Evolutionary conservation across 2,797 vertebrate species (phyloP).

Genomic region (Bovichtus variegatus): DNA sequence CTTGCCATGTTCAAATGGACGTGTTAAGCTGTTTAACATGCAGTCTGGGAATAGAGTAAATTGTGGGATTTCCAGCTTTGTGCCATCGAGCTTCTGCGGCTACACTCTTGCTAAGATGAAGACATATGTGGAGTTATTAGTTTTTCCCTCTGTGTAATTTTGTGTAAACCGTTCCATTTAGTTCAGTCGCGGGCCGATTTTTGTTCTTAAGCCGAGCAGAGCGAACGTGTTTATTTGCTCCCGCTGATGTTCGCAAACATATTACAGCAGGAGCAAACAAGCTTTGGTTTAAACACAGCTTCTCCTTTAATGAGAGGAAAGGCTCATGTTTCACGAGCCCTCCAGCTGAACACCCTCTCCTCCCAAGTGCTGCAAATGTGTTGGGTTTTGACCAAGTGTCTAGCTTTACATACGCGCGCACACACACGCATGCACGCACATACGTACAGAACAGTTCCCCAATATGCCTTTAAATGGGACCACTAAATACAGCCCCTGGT

Average conservation of each 20-base stretch:
- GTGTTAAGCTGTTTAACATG: constrained; percentile 78
- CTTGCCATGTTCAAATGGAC: constrained; percentile 75
- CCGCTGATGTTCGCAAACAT: constrained; percentile 80
- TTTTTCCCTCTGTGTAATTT: constrained; percentile 74
- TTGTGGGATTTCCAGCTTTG: constrained; percentile 72
- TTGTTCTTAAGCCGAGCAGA: constrained; percentile 70
- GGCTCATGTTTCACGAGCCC: constrained; percentile 82
- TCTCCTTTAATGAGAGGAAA: constrained; percentile 82
- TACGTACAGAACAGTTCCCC: constrained; percentile 66
- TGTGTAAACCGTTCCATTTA: constrained; percentile 77
- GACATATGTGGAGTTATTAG: constrained; percentile 75
- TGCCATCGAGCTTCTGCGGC: constrained; percentile 62
- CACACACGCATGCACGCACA: constrained; percentile 32
- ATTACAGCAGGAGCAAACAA: constrained; percentile 82
- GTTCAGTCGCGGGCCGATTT: constrained; percentile 71
- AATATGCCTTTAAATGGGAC: constrained; percentile 83
- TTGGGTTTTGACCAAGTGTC: constrained; percentile 73
- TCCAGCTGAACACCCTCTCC: constrained; percentile 71
- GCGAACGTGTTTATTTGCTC: constrained; percentile 78
- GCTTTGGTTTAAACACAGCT: constrained; percentile 81
- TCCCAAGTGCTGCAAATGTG: constrained; percentile 76
- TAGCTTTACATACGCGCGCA: constrained; percentile 47
- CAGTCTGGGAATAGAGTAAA: constrained; percentile 76
- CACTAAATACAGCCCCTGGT: constrained; percentile 83
- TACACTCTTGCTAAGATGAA: constrained; percentile 63